Percentiles rank a stretch among this genome's conserved stretches.
phyloP scores from a whole-genome alignment of 1,140 invertebrate genomes.

The Drosophila punjabiensis region DNA sequence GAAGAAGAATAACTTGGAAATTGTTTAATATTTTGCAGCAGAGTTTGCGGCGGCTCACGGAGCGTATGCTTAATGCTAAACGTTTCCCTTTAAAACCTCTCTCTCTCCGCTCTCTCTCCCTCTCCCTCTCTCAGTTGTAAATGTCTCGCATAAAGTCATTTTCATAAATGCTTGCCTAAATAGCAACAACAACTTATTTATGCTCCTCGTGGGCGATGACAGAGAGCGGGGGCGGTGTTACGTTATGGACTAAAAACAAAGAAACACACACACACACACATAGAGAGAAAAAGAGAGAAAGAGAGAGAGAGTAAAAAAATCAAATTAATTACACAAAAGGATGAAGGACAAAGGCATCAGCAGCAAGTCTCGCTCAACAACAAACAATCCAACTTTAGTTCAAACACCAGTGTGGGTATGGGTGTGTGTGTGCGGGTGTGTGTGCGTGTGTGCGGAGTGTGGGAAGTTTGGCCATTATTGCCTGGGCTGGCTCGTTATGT shows the following conservation, averaged over 20 bases:
- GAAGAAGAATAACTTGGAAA: background rate
- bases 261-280: background rate
- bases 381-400: conserved; percentile 49
- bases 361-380: conserved; percentile 42
- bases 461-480: conserved; percentile 72
- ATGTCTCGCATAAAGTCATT: conserved; percentile 62
- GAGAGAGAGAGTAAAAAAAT: conserved; percentile 35
- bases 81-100: conserved; percentile 28
- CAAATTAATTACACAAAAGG: conserved; percentile 80
- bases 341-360: conserved; percentile 50
- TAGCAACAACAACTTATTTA: conserved; percentile 50
- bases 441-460: conserved; percentile 33
- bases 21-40: background rate
- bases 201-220: conserved; percentile 3
- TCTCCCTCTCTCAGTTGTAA: conserved; percentile 3
- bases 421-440: conserved; percentile 2
- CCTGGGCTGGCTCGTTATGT: conserved; percentile 80
- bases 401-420: conserved; percentile 15
- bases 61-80: conserved; percentile 33
- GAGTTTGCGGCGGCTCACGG: background rate
- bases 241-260: conserved; percentile 7
- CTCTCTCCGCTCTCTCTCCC: background rate
- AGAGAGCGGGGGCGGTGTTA: background rate
- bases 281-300: background rate
- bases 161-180: conserved; percentile 53